phyloP scores from a whole-genome alignment of 2,888 invertebrate species.

The Orthosia incerta region DNA sequence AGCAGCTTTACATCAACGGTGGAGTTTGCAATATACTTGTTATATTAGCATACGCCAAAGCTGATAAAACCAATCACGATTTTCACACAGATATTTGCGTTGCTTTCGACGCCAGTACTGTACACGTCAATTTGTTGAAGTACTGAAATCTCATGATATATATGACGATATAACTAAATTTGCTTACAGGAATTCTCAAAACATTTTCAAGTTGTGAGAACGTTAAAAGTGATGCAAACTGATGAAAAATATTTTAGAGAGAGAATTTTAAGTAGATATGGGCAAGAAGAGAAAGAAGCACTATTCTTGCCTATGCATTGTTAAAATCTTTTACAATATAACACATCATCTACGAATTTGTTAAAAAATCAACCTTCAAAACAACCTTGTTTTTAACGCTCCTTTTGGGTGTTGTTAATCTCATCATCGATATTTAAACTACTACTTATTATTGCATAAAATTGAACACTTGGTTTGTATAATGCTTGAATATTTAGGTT shows the following conservation, averaged over 20 bases:
- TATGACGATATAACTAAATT: background rate
- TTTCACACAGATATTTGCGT: constrained; percentile 43
- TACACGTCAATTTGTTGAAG: constrained; percentile 13
- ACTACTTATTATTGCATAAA: too few species aligned
- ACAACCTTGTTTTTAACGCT: too few species aligned
- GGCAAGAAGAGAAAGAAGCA: background rate
- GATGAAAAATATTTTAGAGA: background rate
- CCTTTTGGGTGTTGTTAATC: too few species aligned
- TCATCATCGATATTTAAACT: too few species aligned
- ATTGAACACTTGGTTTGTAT: too few species aligned
- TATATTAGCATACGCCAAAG: constrained; percentile 55
- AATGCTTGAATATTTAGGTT: too few species aligned
- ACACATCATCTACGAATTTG: too few species aligned
- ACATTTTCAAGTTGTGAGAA: background rate
- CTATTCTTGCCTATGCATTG: too few species aligned
- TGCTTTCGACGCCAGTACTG: constrained; percentile 32
- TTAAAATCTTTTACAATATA: too few species aligned
- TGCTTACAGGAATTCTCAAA: background rate
- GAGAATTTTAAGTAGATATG: too few species aligned
- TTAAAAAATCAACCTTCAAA: too few species aligned
- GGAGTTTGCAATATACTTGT: constrained; percentile 37
- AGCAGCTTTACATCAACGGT: constrained; percentile 28
- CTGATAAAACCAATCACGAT: constrained; percentile 55
- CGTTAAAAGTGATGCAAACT: background rate
- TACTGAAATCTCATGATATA: constrained; percentile 21